A percentile compares a stretch with the other conserved stretches of the same genome.
Conservation (phyloP, 2,888 invertebrate genomes). For the Diabrotica balteata region DNA sequence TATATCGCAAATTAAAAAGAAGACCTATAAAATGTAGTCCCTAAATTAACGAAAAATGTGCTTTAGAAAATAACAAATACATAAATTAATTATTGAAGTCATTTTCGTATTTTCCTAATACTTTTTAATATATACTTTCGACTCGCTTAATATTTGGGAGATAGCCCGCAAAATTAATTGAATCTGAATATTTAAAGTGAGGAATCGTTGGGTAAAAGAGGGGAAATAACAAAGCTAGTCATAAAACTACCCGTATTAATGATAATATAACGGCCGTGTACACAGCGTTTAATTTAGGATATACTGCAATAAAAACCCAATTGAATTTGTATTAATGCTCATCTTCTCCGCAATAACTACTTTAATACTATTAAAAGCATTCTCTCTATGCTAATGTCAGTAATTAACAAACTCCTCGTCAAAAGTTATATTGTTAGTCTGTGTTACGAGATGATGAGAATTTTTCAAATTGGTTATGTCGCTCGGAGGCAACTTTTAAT, state of each 20-base stretch:
- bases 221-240: background rate
- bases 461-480: conserved; percentile 26
- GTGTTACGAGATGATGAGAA: conserved; percentile 11
- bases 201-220: background rate
- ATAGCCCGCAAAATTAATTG: background rate
- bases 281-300: conserved; percentile 18
- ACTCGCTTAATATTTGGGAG: no score
- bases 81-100: no score
- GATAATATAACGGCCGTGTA: conserved; percentile 3
- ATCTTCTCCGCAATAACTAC: conserved; percentile 26
- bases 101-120: no score
- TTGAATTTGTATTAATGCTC: conserved; percentile 28
- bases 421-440: conserved; percentile 34
- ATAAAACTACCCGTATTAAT: conserved; percentile 11
- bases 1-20: no score
- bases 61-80: no score
- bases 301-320: conserved; percentile 29
- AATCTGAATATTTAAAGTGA: conserved; percentile 4
- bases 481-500: conserved; percentile 13
- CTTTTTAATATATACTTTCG: no score
- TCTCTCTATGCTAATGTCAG: conserved; percentile 30
- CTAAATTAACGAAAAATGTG: no score
- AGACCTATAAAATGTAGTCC: no score
- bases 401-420: conserved; percentile 36
- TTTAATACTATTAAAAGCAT: conserved; percentile 28